Conservation (phyloP, 2,888 invertebrate genomes). For the Hydraecia micacea region DNA sequence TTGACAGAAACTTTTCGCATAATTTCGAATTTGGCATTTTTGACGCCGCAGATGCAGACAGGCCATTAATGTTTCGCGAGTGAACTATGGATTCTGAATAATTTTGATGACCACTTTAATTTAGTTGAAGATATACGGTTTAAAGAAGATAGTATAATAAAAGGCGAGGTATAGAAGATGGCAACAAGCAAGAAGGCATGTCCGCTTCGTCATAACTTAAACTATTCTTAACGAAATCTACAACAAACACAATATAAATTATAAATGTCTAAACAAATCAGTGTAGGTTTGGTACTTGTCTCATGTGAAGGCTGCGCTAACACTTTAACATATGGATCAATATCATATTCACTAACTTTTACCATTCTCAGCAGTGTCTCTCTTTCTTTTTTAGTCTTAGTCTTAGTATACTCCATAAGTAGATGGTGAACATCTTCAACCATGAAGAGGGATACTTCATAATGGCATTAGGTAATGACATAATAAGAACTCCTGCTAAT, state of each 20-base stretch:
- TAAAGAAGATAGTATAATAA: neutral
- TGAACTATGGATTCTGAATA: conserved; percentile 13
- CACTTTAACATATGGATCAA: neutral
- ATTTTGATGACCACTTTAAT: neutral
- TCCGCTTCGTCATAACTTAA: neutral
- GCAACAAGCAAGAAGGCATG: neutral
- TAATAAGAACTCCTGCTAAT: neutral
- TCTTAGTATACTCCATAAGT: neutral
- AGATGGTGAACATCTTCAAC: neutral
- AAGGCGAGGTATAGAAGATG: neutral
- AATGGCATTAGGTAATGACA: neutral
- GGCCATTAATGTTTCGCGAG: neutral
- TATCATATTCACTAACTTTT: neutral
- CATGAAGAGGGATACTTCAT: neutral
- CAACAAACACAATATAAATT: neutral
- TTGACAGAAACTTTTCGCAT: conserved; percentile 22
- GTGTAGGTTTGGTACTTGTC: neutral
- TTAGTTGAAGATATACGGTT: neutral
- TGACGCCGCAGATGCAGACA: neutral
- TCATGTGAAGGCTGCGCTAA: neutral
- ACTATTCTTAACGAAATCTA: neutral
- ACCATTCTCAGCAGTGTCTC: neutral
- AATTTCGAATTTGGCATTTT: conserved; percentile 28
- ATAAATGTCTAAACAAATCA: neutral
- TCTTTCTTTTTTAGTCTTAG: neutral